Conservation (phyloP, 2,888 invertebrate genomes). For the Pammene aurita region DNA sequence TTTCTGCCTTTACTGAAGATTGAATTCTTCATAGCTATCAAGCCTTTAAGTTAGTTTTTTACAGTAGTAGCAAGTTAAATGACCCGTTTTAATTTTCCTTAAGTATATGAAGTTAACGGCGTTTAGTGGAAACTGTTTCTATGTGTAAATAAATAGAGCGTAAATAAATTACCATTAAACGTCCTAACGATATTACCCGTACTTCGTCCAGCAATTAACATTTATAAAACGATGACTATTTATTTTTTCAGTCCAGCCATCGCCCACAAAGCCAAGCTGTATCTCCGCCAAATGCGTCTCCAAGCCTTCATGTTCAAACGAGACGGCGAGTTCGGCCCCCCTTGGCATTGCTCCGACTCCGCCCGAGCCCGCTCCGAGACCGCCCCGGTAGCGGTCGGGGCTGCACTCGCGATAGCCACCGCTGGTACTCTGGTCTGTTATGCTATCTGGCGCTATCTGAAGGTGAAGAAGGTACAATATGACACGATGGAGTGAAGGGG, state of each 20-base stretch:
- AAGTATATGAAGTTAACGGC: too few relatives aligned
- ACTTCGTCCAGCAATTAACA: too few relatives aligned
- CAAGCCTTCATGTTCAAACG: conserved; percentile 96
- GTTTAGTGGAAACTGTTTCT: too few relatives aligned
- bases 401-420: conserved; percentile 91
- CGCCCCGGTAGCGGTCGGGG: conserved; percentile 90
- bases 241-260: conserved; percentile 59
- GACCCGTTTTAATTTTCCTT: too few relatives aligned
- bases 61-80: too few relatives aligned
- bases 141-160: too few relatives aligned
- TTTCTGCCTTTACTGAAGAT: too few relatives aligned
- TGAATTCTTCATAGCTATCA: too few relatives aligned
- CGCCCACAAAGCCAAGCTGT: conserved; percentile 84
- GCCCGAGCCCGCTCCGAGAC: conserved; percentile 88
- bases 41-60: too few relatives aligned
- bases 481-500: conserved; percentile 91
- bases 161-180: too few relatives aligned
- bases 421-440: conserved; percentile 92
- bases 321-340: conserved; percentile 86
- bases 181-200: too few relatives aligned
- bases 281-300: conserved; percentile 87
- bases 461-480: conserved; percentile 95
- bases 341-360: conserved; percentile 85
- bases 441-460: conserved; percentile 92
- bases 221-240: not conserved